These are phyloP conservation scores for Microctonus aethiopoides DNA, from an alignment of 2,888 invertebrate genomes.

Conservation along the genomic window DNA sequence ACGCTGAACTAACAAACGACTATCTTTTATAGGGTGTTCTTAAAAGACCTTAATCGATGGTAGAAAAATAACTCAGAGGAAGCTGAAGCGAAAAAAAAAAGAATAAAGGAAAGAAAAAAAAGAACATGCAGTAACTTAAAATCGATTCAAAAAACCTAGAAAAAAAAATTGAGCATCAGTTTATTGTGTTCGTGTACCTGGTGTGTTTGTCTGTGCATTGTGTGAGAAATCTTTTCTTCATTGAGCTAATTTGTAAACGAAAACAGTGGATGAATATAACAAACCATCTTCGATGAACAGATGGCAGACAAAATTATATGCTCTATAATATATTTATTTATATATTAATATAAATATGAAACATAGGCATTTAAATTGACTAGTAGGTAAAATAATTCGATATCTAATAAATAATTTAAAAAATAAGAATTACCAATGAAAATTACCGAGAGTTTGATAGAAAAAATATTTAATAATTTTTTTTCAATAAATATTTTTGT, in stretches of 20 bases:
- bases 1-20: conserved; percentile 12
- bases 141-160: conserved; percentile 7
- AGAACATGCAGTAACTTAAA: neutral
- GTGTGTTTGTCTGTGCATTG: neutral
- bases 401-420: too few relatives aligned
- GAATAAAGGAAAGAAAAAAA: neutral
- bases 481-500: too few relatives aligned
- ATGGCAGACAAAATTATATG: neutral
- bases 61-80: conserved; percentile 9
- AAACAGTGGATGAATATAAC: conserved; percentile 15
- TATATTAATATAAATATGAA: too few relatives aligned
- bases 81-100: neutral
- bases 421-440: too few relatives aligned
- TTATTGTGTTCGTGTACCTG: neutral
- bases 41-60: conserved; percentile 4
- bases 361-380: too few relatives aligned
- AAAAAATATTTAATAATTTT: too few relatives aligned
- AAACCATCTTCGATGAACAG: neutral
- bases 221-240: conserved; percentile 12
- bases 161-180: conserved; percentile 1
- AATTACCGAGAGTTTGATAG: too few relatives aligned
- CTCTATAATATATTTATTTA: too few relatives aligned
- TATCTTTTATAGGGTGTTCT: neutral
- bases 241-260: conserved; percentile 23
- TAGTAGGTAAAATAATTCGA: too few relatives aligned